phyloP scores from a whole-genome alignment of 2,797 vertebrate genomes.

The Acanthurus lineatus region DNA sequence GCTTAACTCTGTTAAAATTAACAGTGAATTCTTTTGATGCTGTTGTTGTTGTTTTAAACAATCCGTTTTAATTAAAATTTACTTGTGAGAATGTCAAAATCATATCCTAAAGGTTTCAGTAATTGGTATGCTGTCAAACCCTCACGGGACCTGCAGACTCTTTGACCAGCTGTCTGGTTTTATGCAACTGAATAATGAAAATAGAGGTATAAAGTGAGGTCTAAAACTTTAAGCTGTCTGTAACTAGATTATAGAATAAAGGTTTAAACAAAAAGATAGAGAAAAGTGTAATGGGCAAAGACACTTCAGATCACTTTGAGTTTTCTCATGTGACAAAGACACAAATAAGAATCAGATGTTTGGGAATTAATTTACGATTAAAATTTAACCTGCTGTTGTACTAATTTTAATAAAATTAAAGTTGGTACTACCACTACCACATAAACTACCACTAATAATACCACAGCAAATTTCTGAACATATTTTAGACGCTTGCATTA shows the following conservation, averaged over 20 bases:
- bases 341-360: no score
- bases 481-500: not conserved
- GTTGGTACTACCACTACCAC: not conserved
- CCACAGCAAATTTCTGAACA: not conserved
- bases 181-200: not conserved
- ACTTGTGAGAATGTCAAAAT: not conserved
- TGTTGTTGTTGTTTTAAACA: not conserved
- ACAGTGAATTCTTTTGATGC: not conserved
- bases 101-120: not conserved
- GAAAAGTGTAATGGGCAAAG: no score
- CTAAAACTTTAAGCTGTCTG: not conserved
- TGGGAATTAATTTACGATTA: no score
- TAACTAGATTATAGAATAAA: no score
- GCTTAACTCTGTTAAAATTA: not conserved
- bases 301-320: no score
- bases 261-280: no score
- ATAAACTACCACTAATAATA: no score
- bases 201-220: not conserved
- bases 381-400: no score
- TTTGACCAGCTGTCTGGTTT: not conserved
- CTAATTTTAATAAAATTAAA: no score
- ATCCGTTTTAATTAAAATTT: not conserved
- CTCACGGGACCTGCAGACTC: not conserved
- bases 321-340: no score
- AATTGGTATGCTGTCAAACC: not conserved